Evolutionary conservation across 37 sponge, comb jelly and placozoan genomes (phyloP).

Genomic region (Geodia barretti): DNA sequence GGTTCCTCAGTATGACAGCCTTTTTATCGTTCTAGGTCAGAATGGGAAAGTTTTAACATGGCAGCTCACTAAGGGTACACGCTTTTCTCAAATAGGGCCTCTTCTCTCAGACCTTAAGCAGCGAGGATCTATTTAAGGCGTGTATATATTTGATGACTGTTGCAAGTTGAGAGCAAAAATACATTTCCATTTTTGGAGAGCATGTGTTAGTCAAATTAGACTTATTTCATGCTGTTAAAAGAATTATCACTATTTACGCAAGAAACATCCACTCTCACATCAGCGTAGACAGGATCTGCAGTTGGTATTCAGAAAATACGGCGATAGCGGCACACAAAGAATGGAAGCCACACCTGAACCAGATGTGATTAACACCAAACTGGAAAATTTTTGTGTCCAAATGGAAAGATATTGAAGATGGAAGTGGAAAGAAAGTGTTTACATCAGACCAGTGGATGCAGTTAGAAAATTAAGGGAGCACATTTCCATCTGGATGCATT

Average conservation of each 20-base stretch:
- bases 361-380: neutral
- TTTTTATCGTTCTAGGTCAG: constrained; percentile 17
- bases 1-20: constrained; percentile 36
- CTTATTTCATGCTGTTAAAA: constrained; percentile 57
- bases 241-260: constrained; percentile 19
- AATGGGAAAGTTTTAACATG: constrained; percentile 44
- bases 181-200: constrained; percentile 10
- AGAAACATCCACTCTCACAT: neutral
- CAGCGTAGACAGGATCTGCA: constrained; percentile 20
- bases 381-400: constrained; percentile 21
- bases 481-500: too few relatives aligned
- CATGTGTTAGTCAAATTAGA: constrained; percentile 19
- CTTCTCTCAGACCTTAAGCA: neutral
- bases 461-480: too few relatives aligned
- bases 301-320: constrained; percentile 19
- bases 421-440: neutral
- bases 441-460: too few relatives aligned
- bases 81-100: constrained; percentile 9
- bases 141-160: constrained; percentile 43
- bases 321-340: constrained; percentile 19
- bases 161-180: constrained; percentile 23
- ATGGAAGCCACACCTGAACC: constrained; percentile 13
- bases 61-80: constrained; percentile 38
- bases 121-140: neutral
- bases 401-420: constrained; percentile 4